Percentiles rank a stretch among this genome's conserved stretches.
These are phyloP conservation scores for Eutolmus rufibarbis DNA, from an alignment of 2,888 invertebrate genomes.

Conservation along the genomic window DNA sequence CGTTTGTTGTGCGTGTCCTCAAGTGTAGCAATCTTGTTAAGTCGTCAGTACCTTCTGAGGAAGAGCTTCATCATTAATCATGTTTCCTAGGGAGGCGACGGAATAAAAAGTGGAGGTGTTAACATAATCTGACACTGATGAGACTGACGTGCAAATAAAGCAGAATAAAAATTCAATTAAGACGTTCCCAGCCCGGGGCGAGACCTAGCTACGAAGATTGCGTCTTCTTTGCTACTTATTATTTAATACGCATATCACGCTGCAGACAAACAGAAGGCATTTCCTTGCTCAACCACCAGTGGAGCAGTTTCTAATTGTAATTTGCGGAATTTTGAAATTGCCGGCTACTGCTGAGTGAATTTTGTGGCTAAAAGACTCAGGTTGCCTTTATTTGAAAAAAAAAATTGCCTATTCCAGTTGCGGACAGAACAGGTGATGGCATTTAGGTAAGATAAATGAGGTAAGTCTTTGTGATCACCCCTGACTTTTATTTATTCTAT, in stretches of 20 bases:
- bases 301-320: not conserved
- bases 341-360: not conserved
- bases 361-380: not conserved
- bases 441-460: not conserved
- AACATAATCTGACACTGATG: constrained; percentile 31
- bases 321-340: not conserved
- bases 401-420: not conserved
- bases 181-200: not conserved
- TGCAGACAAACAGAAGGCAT: not conserved
- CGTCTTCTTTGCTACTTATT: not conserved
- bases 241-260: not conserved
- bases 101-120: constrained; percentile 24
- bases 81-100: not conserved
- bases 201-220: not conserved
- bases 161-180: constrained; percentile 24
- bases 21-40: constrained; percentile 34
- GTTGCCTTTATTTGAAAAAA: not conserved
- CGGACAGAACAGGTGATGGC: not conserved
- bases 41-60: not conserved
- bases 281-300: not conserved
- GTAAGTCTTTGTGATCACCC: not conserved
- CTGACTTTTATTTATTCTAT: no score
- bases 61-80: constrained; percentile 21
- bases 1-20: constrained; percentile 7
- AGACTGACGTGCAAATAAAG: constrained; percentile 14